These are phyloP conservation scores for Brenthis hecate DNA, from an alignment of 2,888 invertebrate genomes.

Conservation along the genomic window DNA sequence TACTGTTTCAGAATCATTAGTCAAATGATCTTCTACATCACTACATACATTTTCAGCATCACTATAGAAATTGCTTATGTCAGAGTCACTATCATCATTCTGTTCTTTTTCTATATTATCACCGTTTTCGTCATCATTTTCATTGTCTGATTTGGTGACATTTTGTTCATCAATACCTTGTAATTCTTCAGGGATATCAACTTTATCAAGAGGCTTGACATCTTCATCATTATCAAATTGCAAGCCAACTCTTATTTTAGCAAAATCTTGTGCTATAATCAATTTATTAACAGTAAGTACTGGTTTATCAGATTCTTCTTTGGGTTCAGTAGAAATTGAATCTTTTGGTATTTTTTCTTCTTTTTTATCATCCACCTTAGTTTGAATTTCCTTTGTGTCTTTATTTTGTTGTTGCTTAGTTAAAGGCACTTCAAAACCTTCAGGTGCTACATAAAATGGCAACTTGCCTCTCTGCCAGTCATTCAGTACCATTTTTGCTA, in stretches of 20 bases:
- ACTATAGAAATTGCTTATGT: conserved; percentile 86
- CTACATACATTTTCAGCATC: conserved; percentile 83
- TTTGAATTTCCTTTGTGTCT: conserved; percentile 46
- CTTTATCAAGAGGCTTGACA: conserved; percentile 82
- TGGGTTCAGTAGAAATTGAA: conserved; percentile 54
- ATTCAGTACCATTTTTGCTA: conserved; percentile 97
- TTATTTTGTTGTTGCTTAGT: conserved; percentile 63
- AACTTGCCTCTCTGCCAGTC: conserved; percentile 99
- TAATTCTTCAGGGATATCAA: conserved; percentile 65
- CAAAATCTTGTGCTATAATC: conserved; percentile 89
- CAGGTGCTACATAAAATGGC: conserved; percentile 95
- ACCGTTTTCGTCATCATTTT: conserved; percentile 37
- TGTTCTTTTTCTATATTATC: conserved; percentile 46
- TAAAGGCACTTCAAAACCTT: conserved; percentile 88
- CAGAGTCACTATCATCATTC: conserved; percentile 79
- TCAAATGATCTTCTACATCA: conserved; percentile 77
- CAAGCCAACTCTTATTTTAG: conserved; percentile 89
- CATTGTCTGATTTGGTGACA: conserved; percentile 53
- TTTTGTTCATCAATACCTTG: conserved; percentile 72
- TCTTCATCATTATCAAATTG: conserved; percentile 86
- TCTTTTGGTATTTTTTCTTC: conserved; percentile 54
- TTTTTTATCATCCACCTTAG: conserved; percentile 45
- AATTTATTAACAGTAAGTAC: conserved; percentile 69
- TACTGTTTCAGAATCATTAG: conserved; percentile 71
- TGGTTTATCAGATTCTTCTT: conserved; percentile 55